phyloP scores from a whole-genome alignment of 2,888 invertebrate species.

The Miltochrista miniata region DNA sequence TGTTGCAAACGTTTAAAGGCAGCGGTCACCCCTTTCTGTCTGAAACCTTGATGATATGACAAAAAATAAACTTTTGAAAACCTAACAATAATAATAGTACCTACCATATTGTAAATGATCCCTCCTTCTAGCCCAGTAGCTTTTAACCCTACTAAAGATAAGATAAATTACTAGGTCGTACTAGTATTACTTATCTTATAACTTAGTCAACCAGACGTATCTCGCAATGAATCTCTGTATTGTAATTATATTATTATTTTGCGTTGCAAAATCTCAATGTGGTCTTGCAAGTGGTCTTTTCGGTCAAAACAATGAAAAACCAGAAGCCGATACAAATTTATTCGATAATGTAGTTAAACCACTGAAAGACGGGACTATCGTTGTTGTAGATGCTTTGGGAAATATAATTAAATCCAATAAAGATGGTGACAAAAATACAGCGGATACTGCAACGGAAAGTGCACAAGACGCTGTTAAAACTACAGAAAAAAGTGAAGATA shows the following conservation, averaged over 20 bases:
- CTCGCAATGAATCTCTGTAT: not conserved
- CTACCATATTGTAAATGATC: not conserved
- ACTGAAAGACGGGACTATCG: not conserved
- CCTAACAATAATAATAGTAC: not conserved
- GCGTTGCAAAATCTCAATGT: not conserved
- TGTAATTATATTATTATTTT: not conserved
- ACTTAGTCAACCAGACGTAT: not conserved
- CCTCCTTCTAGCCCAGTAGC: not conserved
- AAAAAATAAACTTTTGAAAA: not conserved
- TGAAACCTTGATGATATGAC: not conserved
- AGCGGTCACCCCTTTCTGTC: too few relatives aligned
- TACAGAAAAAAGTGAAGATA: not conserved
- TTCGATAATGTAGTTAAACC: not conserved
- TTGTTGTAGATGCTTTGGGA: not conserved
- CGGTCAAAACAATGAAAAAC: not conserved
- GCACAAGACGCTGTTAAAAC: not conserved
- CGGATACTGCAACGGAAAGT: not conserved
- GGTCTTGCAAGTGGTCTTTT: not conserved
- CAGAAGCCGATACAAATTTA: not conserved
- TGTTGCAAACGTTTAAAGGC: too few relatives aligned
- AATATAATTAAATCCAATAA: too few relatives aligned
- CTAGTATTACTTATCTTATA: not conserved
- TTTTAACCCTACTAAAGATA: slow-evolving; percentile 2
- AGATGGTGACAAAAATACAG: not conserved
- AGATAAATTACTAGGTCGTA: not conserved